Base-by-base conservation (phyloP, 2,797 vertebrate species). In the Acanthurus tractus region DNA sequence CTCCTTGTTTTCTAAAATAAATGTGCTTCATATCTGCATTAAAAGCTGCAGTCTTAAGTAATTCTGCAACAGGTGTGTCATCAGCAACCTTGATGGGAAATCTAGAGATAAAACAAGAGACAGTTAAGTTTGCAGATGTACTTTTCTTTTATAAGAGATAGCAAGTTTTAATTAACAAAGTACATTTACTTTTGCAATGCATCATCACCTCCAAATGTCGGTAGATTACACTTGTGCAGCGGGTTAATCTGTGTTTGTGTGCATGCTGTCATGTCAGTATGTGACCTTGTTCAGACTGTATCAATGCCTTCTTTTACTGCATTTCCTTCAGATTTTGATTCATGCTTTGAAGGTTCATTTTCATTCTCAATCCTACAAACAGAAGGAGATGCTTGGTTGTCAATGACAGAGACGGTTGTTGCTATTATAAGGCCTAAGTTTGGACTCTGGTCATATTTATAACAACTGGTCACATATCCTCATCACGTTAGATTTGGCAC, bases 1-100 rank as follows among this genome's bases (percentile, higher is more conserved):
- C 17, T 58, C 20, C 36, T 18, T 34, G 0, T 25, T 8, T 7
- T 36, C 55, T 20, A 2, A 18, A 78, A 14, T 14, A 57, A 29
- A 61, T 63, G 42, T 18, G 17, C 46, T 50, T 63, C 48, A 56
- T 44, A 1, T 23, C 23, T 5, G 1, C 54, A 12, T 29, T 55
- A 70, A 56, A 23, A 46, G 66, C 40, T 57, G 38, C 38, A 61
- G n/a, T 64, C 3, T 63, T 23, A 42, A 70, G n/a, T n/a, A 44
- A 45, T 15, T 78, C 29, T 71, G 18, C 70, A 63, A 18, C 55
- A 63, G 48, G 54, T 54, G 22, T 44, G 12, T 57, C 23, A 67
- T 63, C 38, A 55, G 22, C 53, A 74, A 52, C 17, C 40, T 61
- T 8, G 8, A 57, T 67, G 8, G 53, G n/a, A 48, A 50, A 61